A percentile compares a stretch with the other conserved stretches of the same genome.
Evolutionary conservation across 92 coral and sea anemone species (phyloP).

Genomic region (Blastomussa wellsi): DNA sequence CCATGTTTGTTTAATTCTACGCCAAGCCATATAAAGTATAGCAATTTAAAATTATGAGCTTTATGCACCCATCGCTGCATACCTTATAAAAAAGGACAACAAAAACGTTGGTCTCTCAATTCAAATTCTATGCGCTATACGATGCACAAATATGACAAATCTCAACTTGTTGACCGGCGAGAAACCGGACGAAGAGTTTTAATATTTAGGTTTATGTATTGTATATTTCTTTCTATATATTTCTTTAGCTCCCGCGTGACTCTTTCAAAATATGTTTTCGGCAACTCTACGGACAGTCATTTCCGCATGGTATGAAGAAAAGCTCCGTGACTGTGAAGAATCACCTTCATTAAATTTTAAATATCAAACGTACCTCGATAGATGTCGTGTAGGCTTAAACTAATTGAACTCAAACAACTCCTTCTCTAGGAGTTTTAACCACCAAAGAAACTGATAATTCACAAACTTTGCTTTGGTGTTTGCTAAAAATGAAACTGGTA

Average conservation of each 20-base stretch:
- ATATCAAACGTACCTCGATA: not conserved
- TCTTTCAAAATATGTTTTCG: not conserved
- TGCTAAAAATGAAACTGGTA: not conserved
- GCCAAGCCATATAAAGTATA: not conserved
- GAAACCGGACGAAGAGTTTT: not conserved
- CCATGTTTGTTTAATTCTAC: constrained; percentile 18
- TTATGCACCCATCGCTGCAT: not conserved
- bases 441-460: constrained; percentile 1
- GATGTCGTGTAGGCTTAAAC: constrained; percentile 14
- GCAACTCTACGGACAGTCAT: not conserved
- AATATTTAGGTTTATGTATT: not conserved
- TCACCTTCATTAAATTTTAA: constrained; percentile 25
- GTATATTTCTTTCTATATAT: too few species aligned
- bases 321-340: not conserved
- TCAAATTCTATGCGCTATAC: not conserved
- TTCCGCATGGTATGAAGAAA: not conserved
- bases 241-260: too few species aligned
- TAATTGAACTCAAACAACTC: constrained; percentile 17
- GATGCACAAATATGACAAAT: not conserved
- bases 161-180: constrained; percentile 1
- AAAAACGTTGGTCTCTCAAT: not conserved
- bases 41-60: not conserved
- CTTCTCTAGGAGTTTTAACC: constrained; percentile 23
- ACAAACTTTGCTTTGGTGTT: constrained; percentile 2
- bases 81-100: too few species aligned